Evolutionary conservation across 1,140 invertebrate genomes (phyloP).

Genomic region (Chrysomallon squamiferum): DNA sequence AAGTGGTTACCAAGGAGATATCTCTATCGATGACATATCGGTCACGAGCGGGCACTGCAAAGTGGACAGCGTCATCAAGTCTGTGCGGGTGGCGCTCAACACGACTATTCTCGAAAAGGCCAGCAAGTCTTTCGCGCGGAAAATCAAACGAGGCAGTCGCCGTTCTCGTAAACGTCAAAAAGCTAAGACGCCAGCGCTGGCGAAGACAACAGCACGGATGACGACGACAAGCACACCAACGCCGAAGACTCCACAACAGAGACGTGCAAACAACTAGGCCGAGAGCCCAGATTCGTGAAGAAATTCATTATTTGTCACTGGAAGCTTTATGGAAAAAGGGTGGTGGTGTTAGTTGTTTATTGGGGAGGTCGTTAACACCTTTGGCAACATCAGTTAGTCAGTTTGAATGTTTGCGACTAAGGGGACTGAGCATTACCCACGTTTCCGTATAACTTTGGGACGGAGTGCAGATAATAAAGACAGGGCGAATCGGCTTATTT

Average conservation of each 20-base stretch:
- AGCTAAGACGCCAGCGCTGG: neutral
- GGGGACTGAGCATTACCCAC: too few relatives aligned
- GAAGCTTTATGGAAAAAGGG: neutral
- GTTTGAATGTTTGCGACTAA: too few relatives aligned
- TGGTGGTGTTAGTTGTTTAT: neutral
- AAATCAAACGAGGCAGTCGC: conserved; percentile 4
- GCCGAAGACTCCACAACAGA: too few relatives aligned
- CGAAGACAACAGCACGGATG: neutral
- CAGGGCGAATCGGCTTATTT: too few relatives aligned
- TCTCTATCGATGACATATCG: conserved; percentile 77
- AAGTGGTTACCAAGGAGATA: conserved; percentile 71
- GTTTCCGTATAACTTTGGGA: too few relatives aligned
- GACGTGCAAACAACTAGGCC: too few relatives aligned
- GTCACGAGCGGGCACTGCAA: conserved; percentile 55
- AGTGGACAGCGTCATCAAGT: conserved; percentile 8
- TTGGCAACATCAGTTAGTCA: too few relatives aligned
- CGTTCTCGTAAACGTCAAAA: neutral
- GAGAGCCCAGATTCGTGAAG: too few relatives aligned
- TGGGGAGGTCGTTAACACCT: neutral
- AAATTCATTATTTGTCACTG: too few relatives aligned
- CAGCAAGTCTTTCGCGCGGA: conserved; percentile 13
- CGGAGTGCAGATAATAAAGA: too few relatives aligned
- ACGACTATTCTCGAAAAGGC: conserved; percentile 9
- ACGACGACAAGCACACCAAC: neutral
- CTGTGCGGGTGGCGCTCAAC: conserved; percentile 23